Evolutionary conservation across 1,140 invertebrate species (phyloP).

Genomic region (Drosophila serrata): DNA sequence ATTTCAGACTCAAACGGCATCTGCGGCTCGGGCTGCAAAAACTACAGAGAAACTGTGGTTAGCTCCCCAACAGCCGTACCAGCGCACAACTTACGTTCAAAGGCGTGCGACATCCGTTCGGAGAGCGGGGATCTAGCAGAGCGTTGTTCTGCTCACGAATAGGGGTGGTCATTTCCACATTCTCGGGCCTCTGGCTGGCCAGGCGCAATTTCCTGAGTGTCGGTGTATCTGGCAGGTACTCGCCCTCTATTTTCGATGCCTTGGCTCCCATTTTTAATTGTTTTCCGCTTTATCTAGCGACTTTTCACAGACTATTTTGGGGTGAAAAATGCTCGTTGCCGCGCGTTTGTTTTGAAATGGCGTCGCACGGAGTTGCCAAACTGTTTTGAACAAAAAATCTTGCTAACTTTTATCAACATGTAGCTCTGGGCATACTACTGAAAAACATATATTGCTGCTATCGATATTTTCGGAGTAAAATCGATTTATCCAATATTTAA

Average conservation of each 20-base stretch:
- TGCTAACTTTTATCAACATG: too few species aligned
- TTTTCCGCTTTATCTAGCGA: background rate
- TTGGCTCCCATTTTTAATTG: slow-evolving; percentile 68
- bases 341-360: slow-evolving; percentile 61
- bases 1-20: background rate
- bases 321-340: slow-evolving; percentile 43
- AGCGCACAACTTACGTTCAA: slow-evolving; percentile 59
- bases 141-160: slow-evolving; percentile 34
- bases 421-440: background rate
- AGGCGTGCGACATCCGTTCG: slow-evolving; percentile 72
- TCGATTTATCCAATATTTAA: too few species aligned
- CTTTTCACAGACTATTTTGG: slow-evolving; percentile 7
- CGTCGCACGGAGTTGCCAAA: slow-evolving; percentile 38
- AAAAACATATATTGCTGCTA: too few species aligned
- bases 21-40: slow-evolving; percentile 30
- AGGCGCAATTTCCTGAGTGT: slow-evolving; percentile 60
- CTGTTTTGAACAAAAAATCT: background rate
- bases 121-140: slow-evolving; percentile 72
- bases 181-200: slow-evolving; percentile 8
- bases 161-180: slow-evolving; percentile 41
- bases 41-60: slow-evolving; percentile 12
- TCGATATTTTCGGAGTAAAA: background rate
- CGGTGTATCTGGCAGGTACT: slow-evolving; percentile 72
- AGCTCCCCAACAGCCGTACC: background rate
- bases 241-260: slow-evolving; percentile 73